A percentile compares a stretch with the other conserved stretches of the same genome.
Conservation (phyloP, 1,140 invertebrate genomes). For the Drosophila murphyi region DNA sequence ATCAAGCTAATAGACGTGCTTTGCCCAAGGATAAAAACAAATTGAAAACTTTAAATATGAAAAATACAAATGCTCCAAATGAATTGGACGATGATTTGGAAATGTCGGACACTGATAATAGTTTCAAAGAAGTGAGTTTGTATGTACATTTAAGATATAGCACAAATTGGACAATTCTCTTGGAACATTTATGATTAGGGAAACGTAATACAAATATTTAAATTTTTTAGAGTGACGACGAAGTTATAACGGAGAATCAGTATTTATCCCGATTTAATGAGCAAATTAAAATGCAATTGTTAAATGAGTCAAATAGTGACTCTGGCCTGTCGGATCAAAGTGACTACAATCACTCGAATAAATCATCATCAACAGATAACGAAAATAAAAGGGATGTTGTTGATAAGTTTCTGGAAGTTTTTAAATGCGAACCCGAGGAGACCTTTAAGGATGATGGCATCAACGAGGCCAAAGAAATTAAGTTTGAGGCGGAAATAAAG, state of each 20-base stretch:
- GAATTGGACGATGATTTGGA: slow-evolving; percentile 48
- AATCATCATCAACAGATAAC: slow-evolving; percentile 37
- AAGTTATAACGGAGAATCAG: slow-evolving; percentile 66
- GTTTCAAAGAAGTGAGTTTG: slow-evolving; percentile 62
- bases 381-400: slow-evolving; percentile 49
- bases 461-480: slow-evolving; percentile 29
- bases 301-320: slow-evolving; percentile 71
- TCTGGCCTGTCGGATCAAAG: slow-evolving; percentile 60
- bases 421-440: slow-evolving; percentile 42
- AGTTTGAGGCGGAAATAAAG: slow-evolving; percentile 37
- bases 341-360: slow-evolving; percentile 49
- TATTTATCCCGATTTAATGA: slow-evolving; percentile 69
- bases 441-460: slow-evolving; percentile 20
- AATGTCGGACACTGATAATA: slow-evolving; percentile 38
- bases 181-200: not conserved
- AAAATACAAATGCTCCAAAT: slow-evolving; percentile 11
- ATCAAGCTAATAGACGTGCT: not conserved
- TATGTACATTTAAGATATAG: slow-evolving; percentile 16
- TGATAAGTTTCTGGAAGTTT: slow-evolving; percentile 69
- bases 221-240: slow-evolving; percentile 59
- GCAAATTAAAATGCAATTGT: slow-evolving; percentile 68
- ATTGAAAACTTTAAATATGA: slow-evolving; percentile 31
- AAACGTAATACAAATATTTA: not conserved
- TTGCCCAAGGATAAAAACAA: slow-evolving; percentile 31
- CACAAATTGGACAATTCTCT: not conserved